Evolutionary conservation across 2,113 vertebrate species (phyloP), one percentile per base, ranked within the genome.

Genomic region (Miniopterus natalensis): DNA sequence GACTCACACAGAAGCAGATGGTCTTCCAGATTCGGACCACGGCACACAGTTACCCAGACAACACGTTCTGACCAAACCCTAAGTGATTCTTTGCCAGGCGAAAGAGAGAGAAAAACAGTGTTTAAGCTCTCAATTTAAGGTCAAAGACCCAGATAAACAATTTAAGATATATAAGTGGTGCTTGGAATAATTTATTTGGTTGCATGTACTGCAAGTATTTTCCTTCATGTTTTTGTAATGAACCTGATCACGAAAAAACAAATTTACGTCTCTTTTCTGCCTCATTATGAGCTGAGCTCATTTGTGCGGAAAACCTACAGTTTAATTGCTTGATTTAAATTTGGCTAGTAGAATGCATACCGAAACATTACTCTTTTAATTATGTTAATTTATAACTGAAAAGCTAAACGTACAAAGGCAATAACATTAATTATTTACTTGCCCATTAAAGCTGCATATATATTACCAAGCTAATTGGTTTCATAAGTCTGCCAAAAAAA

Each of bases 401-500:
- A 98, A 98, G 93, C 97, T 97, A 98, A 98, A 98, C 98, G 98
- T 98, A 98, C 98, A 98, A 99, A 99, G 98, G 98, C 98, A 99
- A 98, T 98, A 98, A 97, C 98, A 98, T 99, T 98, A 98, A 98
- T 99, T 99, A 99, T 99, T 99, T 98, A 99, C 96, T 98, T 98
- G 96, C 94, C 97, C 95, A 98, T 98, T 98, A 99, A 98, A 96
- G 81, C 86, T 94, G 97, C 98, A 98, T 98, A 98, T 98, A 98
- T 98, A 98, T 98, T 98, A 97, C 93, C 23, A 77, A 78, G 68
- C 73, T 99, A 98, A 98, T 98, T 98, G 98, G 97, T 97, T 98
- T 97, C 96, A 70, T 97, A 98, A 97, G 96, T 97, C 97, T 98
- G 98, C 96, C 97, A 98, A 98, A 90, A 36, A 98, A 98, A 96